Evolutionary conservation across 2,888 invertebrate species (phyloP).

Genomic region (Mythimna lalbum): DNA sequence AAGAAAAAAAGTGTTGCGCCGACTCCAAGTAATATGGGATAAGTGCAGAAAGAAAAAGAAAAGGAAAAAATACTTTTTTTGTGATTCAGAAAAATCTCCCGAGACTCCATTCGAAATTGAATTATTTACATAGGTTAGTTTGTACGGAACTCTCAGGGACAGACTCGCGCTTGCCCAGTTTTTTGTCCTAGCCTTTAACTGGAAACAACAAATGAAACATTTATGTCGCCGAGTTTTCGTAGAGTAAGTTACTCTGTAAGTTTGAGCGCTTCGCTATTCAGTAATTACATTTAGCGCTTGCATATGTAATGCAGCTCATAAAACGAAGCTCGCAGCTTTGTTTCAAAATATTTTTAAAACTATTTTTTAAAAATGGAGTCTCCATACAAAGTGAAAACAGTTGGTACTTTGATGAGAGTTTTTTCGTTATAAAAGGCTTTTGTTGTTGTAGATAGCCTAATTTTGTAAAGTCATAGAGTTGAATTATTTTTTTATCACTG

Average conservation of each 20-base stretch:
- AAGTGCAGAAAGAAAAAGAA: no score
- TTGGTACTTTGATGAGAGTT: conserved; percentile 5
- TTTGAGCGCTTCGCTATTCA: conserved; percentile 35
- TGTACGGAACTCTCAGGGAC: no score
- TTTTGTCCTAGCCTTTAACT: background rate
- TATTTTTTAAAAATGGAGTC: conserved; percentile 41
- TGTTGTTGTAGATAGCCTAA: conserved; percentile 1
- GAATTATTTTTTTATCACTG: background rate
- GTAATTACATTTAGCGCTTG: conserved; percentile 46
- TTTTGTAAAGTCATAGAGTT: conserved; percentile 7
- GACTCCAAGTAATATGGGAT: no score
- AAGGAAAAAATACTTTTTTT: no score
- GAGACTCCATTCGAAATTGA: no score
- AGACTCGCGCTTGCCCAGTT: no score
- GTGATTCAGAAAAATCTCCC: no score
- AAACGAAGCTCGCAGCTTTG: conserved; percentile 41
- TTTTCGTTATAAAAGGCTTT: conserved; percentile 12
- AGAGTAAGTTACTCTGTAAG: conserved; percentile 26
- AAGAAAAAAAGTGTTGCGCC: no score
- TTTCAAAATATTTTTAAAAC: conserved; percentile 37
- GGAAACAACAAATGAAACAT: conserved; percentile 16
- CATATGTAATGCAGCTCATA: conserved; percentile 40
- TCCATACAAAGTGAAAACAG: conserved; percentile 28
- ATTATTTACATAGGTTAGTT: no score
- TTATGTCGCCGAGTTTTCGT: conserved; percentile 34